Evolutionary conservation across 2,113 vertebrate genomes (phyloP).

Genomic region (Polypterus senegalus): DNA sequence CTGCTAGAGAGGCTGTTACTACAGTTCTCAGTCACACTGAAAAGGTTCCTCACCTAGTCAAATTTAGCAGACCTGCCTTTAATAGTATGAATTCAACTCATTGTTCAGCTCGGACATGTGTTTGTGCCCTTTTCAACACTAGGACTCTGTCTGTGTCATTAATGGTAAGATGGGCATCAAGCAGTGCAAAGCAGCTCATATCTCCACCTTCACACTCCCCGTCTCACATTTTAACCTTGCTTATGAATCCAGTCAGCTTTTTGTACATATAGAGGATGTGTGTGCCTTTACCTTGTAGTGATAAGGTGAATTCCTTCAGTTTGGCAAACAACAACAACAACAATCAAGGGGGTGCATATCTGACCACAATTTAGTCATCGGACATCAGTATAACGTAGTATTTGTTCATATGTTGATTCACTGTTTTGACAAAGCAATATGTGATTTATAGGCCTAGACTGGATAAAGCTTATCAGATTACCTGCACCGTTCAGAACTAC

Average conservation of each 20-base stretch:
- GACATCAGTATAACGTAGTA: slow-evolving; percentile 14
- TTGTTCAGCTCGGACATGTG: slow-evolving; percentile 2
- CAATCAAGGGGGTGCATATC: slow-evolving; percentile 5
- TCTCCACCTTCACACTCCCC: slow-evolving; percentile 11
- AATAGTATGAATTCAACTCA: too few relatives aligned
- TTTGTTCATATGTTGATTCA: slow-evolving; percentile 6
- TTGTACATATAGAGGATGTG: slow-evolving; percentile 8
- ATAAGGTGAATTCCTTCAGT: slow-evolving; percentile 7
- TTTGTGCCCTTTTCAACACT: slow-evolving; percentile 12
- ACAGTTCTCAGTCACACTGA: too few relatives aligned
- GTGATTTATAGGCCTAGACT: slow-evolving; percentile 3
- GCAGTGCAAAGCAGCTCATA: slow-evolving; percentile 11
- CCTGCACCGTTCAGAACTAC: slow-evolving; percentile 6
- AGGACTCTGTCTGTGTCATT: slow-evolving; percentile 11
- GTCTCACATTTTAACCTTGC: slow-evolving; percentile 11
- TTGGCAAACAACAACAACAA: slow-evolving; percentile 4
- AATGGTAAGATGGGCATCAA: slow-evolving; percentile 3
- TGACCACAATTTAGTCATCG: slow-evolving; percentile 18
- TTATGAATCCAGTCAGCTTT: slow-evolving; percentile 12
- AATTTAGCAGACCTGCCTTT: too few relatives aligned
- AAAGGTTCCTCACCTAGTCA: too few relatives aligned
- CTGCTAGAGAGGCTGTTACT: too few relatives aligned
- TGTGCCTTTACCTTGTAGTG: background rate
- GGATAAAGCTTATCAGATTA: slow-evolving; percentile 10
- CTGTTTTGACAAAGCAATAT: slow-evolving; percentile 6